Evolutionary conservation across 2,797 vertebrate species (phyloP).

Genomic region (Rhodeus uyekii): DNA sequence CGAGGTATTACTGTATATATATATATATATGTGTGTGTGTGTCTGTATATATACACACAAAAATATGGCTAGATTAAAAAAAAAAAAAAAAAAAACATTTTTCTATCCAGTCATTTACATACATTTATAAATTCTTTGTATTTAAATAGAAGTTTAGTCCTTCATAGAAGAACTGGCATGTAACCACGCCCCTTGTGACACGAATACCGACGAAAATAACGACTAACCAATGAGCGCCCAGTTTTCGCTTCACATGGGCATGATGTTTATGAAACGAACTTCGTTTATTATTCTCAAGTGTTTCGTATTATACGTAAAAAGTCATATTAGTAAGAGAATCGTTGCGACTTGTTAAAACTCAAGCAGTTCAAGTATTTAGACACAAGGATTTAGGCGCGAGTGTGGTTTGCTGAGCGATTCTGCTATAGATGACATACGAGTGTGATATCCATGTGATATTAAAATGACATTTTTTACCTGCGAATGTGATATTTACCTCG

Average conservation of each 20-base stretch:
- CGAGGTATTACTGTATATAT: too few species aligned
- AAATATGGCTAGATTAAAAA: too few species aligned
- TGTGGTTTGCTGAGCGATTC: background rate
- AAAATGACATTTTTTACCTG: too few species aligned
- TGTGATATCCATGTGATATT: too few species aligned
- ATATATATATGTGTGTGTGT: too few species aligned
- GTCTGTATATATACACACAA: too few species aligned
- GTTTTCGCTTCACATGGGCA: background rate
- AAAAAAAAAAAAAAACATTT: too few species aligned
- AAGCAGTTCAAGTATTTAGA: background rate
- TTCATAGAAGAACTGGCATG: background rate
- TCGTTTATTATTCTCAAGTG: background rate
- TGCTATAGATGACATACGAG: background rate
- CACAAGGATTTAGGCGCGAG: background rate
- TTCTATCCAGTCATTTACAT: background rate
- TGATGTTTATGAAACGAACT: background rate
- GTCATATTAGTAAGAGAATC: background rate
- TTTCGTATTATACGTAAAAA: background rate
- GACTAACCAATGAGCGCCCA: background rate
- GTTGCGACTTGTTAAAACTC: background rate
- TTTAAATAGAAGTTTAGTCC: background rate
- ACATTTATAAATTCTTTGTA: background rate
- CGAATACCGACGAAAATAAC: background rate
- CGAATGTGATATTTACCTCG: slow-evolving; percentile 68
- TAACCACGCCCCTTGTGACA: slow-evolving; percentile 13